A percentile compares a stretch with the other conserved stretches of the same genome.
Conservation (phyloP, 2,888 invertebrate genomes). For the Erebia aethiops region DNA sequence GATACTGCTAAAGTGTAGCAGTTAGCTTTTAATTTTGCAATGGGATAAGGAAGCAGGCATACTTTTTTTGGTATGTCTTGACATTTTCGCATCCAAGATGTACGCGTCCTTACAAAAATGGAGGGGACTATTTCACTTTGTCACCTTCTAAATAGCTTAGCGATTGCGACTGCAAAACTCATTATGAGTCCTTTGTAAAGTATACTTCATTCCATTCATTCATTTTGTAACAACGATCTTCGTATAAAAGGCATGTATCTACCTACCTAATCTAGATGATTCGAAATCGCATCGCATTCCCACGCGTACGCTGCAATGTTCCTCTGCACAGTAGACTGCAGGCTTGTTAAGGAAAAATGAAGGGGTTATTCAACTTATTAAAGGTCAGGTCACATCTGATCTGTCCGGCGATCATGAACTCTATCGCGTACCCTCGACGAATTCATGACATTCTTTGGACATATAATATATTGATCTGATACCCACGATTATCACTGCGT, state of each 20-base stretch:
- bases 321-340: background rate
- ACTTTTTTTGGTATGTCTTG: background rate
- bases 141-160: conserved; percentile 40
- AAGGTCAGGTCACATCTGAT: background rate
- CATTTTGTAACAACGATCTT: background rate
- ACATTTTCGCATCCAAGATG: conserved; percentile 2
- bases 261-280: conserved; percentile 43
- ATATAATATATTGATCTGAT: too few species aligned
- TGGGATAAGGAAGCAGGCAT: too few species aligned
- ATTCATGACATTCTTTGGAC: too few species aligned
- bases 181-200: conserved; percentile 44
- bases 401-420: too few species aligned
- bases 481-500: too few species aligned
- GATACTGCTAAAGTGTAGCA: too few species aligned
- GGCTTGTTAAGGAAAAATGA: conserved; percentile 40
- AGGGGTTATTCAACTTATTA: conserved; percentile 36
- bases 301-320: conserved; percentile 46
- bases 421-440: too few species aligned
- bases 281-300: conserved; percentile 47
- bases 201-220: background rate
- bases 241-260: conserved; percentile 37
- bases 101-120: conserved; percentile 21
- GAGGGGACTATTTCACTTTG: conserved; percentile 30
- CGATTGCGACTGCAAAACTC: conserved; percentile 40
- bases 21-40: too few species aligned